Conservation (phyloP, 2,888 invertebrate genomes). For the Diaperis boleti region DNA sequence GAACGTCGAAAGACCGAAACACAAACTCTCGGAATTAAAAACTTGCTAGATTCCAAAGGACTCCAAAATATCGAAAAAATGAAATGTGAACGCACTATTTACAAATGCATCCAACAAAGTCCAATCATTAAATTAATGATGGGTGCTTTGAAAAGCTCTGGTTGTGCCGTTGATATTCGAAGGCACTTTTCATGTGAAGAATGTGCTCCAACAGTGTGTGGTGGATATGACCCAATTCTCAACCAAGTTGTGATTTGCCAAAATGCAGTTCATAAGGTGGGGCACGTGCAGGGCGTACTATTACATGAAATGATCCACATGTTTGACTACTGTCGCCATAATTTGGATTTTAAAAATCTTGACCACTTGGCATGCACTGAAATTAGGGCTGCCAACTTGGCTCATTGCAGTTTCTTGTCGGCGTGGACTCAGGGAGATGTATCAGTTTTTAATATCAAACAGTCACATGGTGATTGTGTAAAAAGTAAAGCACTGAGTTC, state of each 20-base stretch:
- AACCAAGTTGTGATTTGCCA: conserved; percentile 95
- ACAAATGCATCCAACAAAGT: conserved; percentile 80
- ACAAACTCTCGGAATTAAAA: conserved; percentile 68
- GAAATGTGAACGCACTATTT: conserved; percentile 86
- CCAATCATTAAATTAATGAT: conserved; percentile 87
- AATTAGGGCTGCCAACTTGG: conserved; percentile 93
- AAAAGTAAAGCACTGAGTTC: conserved; percentile 89
- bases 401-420: conserved; percentile 90
- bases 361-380: conserved; percentile 96
- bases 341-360: conserved; percentile 89
- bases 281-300: conserved; percentile 83
- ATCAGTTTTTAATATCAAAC: conserved; percentile 77
- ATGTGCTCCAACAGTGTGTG: conserved; percentile 85
- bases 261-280: conserved; percentile 79
- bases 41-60: conserved; percentile 76
- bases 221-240: conserved; percentile 88
- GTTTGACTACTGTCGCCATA: conserved; percentile 93
- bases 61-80: conserved; percentile 77
- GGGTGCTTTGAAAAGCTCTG: conserved; percentile 83
- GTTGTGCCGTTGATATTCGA: conserved; percentile 85
- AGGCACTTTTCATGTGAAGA: conserved; percentile 94
- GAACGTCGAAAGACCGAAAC: conserved; percentile 74
- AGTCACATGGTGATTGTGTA: conserved; percentile 90
- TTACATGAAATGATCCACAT: conserved; percentile 96
- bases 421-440: conserved; percentile 84